These are phyloP conservation scores for Brachypalpus laphriformis DNA, from an alignment of 2,888 invertebrate species.

Conservation along the genomic window DNA sequence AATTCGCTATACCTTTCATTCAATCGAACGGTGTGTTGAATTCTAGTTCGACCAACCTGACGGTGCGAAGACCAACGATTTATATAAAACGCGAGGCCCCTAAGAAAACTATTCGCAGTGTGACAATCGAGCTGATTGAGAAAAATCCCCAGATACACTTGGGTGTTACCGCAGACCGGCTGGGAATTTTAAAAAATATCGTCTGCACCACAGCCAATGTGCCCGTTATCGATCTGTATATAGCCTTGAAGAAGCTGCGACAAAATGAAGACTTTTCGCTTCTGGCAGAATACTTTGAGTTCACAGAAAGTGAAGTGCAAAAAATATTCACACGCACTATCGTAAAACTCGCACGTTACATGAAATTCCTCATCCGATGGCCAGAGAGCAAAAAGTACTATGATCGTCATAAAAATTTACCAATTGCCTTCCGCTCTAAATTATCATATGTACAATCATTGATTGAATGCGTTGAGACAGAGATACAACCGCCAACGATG, in stretches of 20 bases:
- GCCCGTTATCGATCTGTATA: conserved; percentile 79
- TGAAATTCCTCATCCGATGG: conserved; percentile 81
- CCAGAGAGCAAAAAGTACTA: conserved; percentile 81
- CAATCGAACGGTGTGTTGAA: conserved; percentile 76
- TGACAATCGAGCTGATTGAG: conserved; percentile 80
- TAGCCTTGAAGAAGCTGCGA: conserved; percentile 80
- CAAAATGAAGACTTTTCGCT: conserved; percentile 80
- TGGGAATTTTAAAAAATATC: conserved; percentile 79
- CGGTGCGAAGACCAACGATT: conserved; percentile 78
- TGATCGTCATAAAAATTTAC: conserved; percentile 81
- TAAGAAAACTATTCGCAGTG: conserved; percentile 79
- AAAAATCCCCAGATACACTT: conserved; percentile 79
- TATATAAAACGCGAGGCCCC: conserved; percentile 80
- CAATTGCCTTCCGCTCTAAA: conserved; percentile 80
- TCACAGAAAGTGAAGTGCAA: conserved; percentile 79
- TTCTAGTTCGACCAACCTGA: conserved; percentile 64
- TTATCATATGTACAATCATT: conserved; percentile 81
- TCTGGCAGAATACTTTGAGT: conserved; percentile 80
- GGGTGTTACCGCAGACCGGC: conserved; percentile 78
- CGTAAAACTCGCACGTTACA: conserved; percentile 78
- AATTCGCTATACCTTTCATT: conserved; percentile 68
- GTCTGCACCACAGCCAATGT: conserved; percentile 79
- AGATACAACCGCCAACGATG: conserved; percentile 77
- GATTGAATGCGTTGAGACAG: conserved; percentile 82
- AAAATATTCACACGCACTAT: conserved; percentile 79